A percentile compares a stretch with the other conserved stretches of the same genome.
These are phyloP conservation scores for Lepidonotus clava DNA, from an alignment of 2,888 invertebrate genomes.

Conservation along the genomic window DNA sequence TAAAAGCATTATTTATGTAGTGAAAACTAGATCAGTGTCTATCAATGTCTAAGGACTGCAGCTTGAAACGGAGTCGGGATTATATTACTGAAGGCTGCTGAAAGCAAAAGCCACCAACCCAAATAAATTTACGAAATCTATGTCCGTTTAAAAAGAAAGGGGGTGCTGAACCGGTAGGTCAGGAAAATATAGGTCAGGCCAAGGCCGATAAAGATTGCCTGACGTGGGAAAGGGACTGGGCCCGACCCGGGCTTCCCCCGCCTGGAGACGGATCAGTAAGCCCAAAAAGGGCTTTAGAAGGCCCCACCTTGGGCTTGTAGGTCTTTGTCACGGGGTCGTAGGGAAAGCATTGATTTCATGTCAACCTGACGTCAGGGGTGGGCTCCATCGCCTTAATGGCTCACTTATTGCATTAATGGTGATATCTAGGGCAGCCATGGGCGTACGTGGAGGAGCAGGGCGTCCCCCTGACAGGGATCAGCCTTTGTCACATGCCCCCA, in stretches of 20 bases:
- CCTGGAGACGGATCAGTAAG: not conserved
- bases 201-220: slow-evolving; percentile 1
- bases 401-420: slow-evolving; percentile 17
- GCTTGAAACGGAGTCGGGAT: too few relatives aligned
- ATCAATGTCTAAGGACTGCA: too few relatives aligned
- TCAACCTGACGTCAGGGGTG: not conserved
- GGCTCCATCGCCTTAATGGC: not conserved
- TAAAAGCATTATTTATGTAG: too few relatives aligned
- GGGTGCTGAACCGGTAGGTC: too few relatives aligned
- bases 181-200: not conserved
- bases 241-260: not conserved
- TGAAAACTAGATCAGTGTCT: too few relatives aligned
- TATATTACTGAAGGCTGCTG: too few relatives aligned
- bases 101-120: too few relatives aligned
- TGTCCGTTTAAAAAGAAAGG: too few relatives aligned
- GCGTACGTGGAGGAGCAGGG: not conserved
- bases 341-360: not conserved
- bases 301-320: not conserved
- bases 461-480: not conserved
- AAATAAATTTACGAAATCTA: too few relatives aligned
- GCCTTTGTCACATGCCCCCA: not conserved
- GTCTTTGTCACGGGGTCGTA: not conserved
- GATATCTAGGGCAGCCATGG: not conserved
- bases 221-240: not conserved
- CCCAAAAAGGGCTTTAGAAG: not conserved